phyloP scores from a whole-genome alignment of 2,888 invertebrate species.

The Aspidiotus destructor region DNA sequence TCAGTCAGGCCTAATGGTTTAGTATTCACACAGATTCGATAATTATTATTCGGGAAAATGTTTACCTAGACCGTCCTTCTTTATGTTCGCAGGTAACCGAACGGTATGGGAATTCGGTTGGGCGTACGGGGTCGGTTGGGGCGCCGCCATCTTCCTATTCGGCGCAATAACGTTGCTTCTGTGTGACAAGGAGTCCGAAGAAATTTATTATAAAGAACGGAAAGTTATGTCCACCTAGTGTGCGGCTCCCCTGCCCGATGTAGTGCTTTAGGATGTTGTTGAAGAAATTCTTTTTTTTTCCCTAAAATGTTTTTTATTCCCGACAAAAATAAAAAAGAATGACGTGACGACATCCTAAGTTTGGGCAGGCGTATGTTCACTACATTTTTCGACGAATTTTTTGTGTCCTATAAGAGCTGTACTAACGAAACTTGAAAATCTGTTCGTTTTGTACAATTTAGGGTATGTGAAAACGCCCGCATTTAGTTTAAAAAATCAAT shows the following conservation, averaged over 20 bases:
- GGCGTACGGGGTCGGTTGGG: slow-evolving; percentile 98
- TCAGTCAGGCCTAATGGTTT: background rate
- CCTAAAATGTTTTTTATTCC: too few species aligned
- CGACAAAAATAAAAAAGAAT: slow-evolving; percentile 10
- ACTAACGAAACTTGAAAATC: slow-evolving; percentile 8
- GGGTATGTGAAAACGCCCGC: slow-evolving; percentile 22
- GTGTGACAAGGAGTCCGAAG: slow-evolving; percentile 96
- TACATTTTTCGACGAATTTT: slow-evolving; percentile 25
- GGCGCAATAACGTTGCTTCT: slow-evolving; percentile 86
- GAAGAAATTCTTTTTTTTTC: background rate
- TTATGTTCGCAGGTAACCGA: slow-evolving; percentile 58
- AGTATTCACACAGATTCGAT: too few species aligned
- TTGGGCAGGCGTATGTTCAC: slow-evolving; percentile 31
- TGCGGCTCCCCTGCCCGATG: slow-evolving; percentile 60
- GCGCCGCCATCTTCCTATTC: slow-evolving; percentile 88
- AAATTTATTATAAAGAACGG: slow-evolving; percentile 94
- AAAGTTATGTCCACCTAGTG: slow-evolving; percentile 70
- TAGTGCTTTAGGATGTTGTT: slow-evolving; percentile 48
- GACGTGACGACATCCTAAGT: slow-evolving; percentile 24
- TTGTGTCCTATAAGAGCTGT: background rate
- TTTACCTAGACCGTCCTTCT: background rate
- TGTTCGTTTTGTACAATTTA: slow-evolving; percentile 10
- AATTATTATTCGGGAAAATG: too few species aligned
- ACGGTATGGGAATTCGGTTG: slow-evolving; percentile 95
- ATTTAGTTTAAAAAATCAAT: slow-evolving; percentile 1